Base-by-base conservation (phyloP, 1,140 invertebrate genomes). In the Drosophila ficusphila region DNA sequence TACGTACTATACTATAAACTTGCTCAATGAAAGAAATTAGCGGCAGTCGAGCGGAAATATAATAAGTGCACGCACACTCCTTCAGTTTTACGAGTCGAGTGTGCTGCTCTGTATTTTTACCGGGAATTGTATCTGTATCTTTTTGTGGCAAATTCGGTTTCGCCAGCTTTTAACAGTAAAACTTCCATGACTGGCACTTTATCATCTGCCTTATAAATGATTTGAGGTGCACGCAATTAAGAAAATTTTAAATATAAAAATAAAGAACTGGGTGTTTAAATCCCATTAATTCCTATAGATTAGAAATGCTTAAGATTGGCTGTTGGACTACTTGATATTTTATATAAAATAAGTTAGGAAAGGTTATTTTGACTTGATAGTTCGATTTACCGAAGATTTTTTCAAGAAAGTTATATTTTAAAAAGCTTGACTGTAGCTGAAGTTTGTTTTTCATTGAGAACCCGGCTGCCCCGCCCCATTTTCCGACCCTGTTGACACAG, bases 21-120 rank as follows among this genome's bases (percentile, higher is more conserved):
- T 68, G 64, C 71, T 83, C 79, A 79, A 85, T 83, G 76, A 68
- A 77, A 65, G 51, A 58, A 58, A 70, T 65, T 70, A 73, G 67
- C 56, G 52, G 42, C 78, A 72, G 53, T 81, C 67, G 54, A 86
- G 73, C 81, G 81, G 81, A 86, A 86, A 86, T 86, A 77, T 88
- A 86, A 67, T 86, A 85, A 58, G 68, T 86, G 64, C 69, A 64
- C 54, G 23, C 52, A 62, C 19, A 53, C 47, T 7, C 11, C 3
- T 7, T n/a, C 18, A 29, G 14, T 8, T 11, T 19, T 58, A 33
- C 52, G 18, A n/a, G n/a, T n/a, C n/a, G n/a, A n/a, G n/a, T 49
- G 42, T 52, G 14, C n/a, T 19, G 25, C 39, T 23, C 11, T 41
- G 39, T 23, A n/a, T 42, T 2, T 4, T 6, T 14, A n/a, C 41